Conservation (phyloP, 2,888 invertebrate genomes). For the Subacronicta megacephala region DNA sequence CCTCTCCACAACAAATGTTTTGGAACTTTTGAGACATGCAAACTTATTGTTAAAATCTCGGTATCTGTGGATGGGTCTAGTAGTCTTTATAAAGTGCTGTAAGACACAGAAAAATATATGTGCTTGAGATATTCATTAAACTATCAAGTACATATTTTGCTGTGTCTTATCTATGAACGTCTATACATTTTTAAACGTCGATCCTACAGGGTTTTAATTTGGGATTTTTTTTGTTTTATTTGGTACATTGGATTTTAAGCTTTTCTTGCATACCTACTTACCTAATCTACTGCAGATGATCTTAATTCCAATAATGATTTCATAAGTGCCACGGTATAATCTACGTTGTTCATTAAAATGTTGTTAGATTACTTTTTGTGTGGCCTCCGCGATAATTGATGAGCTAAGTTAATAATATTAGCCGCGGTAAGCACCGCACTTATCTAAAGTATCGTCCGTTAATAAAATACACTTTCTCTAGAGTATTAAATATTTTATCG, state of each 20-base stretch:
- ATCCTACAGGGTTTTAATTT: too few relatives aligned
- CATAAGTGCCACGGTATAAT: constrained; percentile 4
- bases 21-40: constrained; percentile 11
- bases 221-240: too few relatives aligned
- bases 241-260: too few relatives aligned
- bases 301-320: not conserved
- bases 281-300: not conserved
- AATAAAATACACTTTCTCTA: constrained; percentile 7
- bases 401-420: constrained; percentile 17
- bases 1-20: constrained; percentile 38
- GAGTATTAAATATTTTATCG: too few relatives aligned
- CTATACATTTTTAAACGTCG: too few relatives aligned
- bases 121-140: too few relatives aligned
- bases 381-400: constrained; percentile 17
- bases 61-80: too few relatives aligned
- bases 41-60: not conserved
- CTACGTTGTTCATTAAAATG: constrained; percentile 12
- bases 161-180: too few relatives aligned
- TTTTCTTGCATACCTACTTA: too few relatives aligned
- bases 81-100: too few relatives aligned
- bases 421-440: constrained; percentile 17
- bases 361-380: constrained; percentile 4
- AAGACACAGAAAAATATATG: too few relatives aligned
- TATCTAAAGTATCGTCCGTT: constrained; percentile 14
- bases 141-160: too few relatives aligned